Conservation (phyloP, 2,113 vertebrate genomes). For the Nothoprocta perdicaria region DNA sequence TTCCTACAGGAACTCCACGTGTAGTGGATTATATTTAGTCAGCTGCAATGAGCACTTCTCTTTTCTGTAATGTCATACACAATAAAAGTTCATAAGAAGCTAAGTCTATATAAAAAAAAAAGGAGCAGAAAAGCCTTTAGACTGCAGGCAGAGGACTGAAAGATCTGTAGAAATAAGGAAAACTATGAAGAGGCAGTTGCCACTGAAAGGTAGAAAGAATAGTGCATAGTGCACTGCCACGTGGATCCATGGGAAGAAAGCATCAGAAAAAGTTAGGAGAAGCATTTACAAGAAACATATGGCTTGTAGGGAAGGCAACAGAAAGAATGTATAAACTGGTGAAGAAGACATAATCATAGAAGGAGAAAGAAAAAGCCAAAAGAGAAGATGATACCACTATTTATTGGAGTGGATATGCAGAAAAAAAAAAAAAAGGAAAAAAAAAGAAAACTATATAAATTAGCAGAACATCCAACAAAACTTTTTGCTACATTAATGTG, state of each 20-base stretch:
- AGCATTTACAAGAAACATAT: constrained; percentile 9
- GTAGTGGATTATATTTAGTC: neutral
- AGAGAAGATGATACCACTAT: neutral
- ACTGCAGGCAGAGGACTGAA: neutral
- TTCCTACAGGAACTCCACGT: neutral
- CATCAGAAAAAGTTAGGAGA: neutral
- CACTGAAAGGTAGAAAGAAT: neutral
- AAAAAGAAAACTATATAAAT: neutral
- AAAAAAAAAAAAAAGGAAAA: neutral
- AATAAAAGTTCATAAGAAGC: neutral
- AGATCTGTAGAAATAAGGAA: neutral
- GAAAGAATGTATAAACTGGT: neutral
- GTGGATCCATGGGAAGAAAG: neutral
- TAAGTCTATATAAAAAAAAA: neutral
- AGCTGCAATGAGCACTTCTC: neutral
- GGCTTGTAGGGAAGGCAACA: neutral
- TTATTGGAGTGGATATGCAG: neutral
- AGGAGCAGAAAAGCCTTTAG: neutral
- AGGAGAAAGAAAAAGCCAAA: neutral
- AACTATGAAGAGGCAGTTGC: neutral
- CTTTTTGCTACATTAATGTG: neutral
- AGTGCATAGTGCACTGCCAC: neutral
- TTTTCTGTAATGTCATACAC: neutral
- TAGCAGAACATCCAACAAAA: neutral
- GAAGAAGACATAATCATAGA: neutral